Conservation (phyloP, 2,797 vertebrate genomes). For the Malurus leucopterus region DNA sequence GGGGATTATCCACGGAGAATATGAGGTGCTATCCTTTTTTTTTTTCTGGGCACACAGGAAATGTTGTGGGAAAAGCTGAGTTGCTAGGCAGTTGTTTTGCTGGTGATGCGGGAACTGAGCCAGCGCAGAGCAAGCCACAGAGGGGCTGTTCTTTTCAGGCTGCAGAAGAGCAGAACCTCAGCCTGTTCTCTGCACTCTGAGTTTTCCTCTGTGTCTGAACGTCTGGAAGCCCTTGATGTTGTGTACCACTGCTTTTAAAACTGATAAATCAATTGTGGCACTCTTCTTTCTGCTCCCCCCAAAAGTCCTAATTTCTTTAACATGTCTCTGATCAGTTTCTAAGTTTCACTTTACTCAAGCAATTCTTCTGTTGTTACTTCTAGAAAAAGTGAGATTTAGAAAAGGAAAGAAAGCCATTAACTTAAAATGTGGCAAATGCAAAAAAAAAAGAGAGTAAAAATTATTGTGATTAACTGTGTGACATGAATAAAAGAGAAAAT, state of each 20-base stretch:
- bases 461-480: background rate
- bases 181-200: background rate
- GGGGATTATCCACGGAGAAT: background rate
- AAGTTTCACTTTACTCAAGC: background rate
- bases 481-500: background rate
- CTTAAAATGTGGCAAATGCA: background rate
- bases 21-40: conserved; percentile 8
- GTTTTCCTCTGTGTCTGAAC: background rate
- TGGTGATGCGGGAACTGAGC: conserved; percentile 47
- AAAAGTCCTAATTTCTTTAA: background rate
- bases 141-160: conserved; percentile 25
- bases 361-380: background rate
- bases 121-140: conserved; percentile 1
- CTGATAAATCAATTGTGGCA: background rate
- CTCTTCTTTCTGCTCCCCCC: background rate
- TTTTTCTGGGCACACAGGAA: background rate
- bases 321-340: background rate
- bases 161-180: background rate
- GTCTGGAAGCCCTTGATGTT: background rate
- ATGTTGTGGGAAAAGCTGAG: conserved; percentile 66
- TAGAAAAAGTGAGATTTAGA: background rate
- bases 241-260: accelerated
- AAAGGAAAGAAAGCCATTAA: background rate
- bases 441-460: background rate
- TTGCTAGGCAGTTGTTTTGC: conserved; percentile 69